Conservation (phyloP, 1,140 invertebrate genomes). For the Charaxes varanes region DNA sequence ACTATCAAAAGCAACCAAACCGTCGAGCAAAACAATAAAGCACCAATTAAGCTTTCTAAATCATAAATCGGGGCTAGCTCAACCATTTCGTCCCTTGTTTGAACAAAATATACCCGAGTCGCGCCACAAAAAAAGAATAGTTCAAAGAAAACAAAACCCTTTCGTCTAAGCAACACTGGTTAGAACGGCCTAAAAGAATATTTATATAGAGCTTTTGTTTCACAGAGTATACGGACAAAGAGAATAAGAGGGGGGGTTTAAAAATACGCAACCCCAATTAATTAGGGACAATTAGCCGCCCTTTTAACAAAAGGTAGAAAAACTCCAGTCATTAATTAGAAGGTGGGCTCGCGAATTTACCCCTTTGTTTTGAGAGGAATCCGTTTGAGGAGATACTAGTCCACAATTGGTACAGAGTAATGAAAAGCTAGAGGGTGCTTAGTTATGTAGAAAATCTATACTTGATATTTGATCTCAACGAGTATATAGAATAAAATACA, state of each 20-base stretch:
- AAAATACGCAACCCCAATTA: conserved; percentile 45
- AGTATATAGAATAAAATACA: too few species aligned
- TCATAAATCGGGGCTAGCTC: conserved; percentile 28
- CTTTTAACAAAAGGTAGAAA: conserved; percentile 66
- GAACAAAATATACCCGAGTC: conserved; percentile 4
- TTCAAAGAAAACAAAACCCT: neutral
- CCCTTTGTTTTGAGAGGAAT: conserved; percentile 42
- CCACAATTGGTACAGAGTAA: conserved; percentile 15
- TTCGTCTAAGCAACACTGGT: conserved; percentile 5
- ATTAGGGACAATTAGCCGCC: conserved; percentile 64
- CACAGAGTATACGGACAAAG: conserved; percentile 26
- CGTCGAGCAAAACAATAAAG: conserved; percentile 31
- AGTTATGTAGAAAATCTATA: too few species aligned
- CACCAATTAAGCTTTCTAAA: conserved; percentile 38
- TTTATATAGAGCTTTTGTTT: conserved; percentile 1
- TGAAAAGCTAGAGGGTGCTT: neutral
- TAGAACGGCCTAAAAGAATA: too few species aligned
- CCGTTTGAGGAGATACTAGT: conserved; percentile 20
- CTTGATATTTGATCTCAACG: too few species aligned
- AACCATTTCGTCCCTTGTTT: conserved; percentile 17
- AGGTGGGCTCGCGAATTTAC: conserved; percentile 32
- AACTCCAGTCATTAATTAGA: conserved; percentile 61
- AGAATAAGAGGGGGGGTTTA: conserved; percentile 22
- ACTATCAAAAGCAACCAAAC: conserved; percentile 17
- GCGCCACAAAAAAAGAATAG: neutral